Conservation (phyloP, 2,888 invertebrate species). For the Habroteleia sp. region DNA sequence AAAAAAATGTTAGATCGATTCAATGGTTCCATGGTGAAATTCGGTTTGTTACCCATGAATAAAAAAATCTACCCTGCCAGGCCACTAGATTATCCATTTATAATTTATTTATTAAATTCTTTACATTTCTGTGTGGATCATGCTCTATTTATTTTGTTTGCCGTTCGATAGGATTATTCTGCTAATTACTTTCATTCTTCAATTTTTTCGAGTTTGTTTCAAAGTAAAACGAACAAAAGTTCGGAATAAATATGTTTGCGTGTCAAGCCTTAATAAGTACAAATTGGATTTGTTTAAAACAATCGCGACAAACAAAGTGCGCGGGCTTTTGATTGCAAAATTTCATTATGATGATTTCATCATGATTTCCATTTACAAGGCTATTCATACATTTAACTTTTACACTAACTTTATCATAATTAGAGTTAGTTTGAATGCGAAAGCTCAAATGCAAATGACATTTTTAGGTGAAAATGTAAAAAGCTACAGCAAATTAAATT, state of each 20-base stretch:
- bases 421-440: constrained; percentile 27
- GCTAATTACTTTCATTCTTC: constrained; percentile 33
- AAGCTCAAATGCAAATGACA: constrained; percentile 23
- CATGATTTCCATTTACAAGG: constrained; percentile 21
- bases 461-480: constrained; percentile 30
- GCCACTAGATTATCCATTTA: no score
- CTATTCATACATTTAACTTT: constrained; percentile 30
- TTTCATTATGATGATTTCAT: constrained; percentile 31
- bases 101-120: constrained; percentile 53
- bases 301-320: constrained; percentile 6
- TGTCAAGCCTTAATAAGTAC: no score
- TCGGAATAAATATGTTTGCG: no score
- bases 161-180: constrained; percentile 9
- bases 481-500: constrained; percentile 42
- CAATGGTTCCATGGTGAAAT: no score
- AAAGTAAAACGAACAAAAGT: no score
- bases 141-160: constrained; percentile 37
- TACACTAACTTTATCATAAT: constrained; percentile 30
- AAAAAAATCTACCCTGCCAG: no score
- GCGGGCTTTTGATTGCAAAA: constrained; percentile 17
- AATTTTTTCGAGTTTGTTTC: background rate
- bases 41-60: no score
- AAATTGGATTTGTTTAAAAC: constrained; percentile 8
- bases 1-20: no score
- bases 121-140: constrained; percentile 18